A percentile compares a stretch with the other conserved stretches of the same genome.
phyloP scores from a whole-genome alignment of 2,888 invertebrate species.

The Amorpha juglandis region DNA sequence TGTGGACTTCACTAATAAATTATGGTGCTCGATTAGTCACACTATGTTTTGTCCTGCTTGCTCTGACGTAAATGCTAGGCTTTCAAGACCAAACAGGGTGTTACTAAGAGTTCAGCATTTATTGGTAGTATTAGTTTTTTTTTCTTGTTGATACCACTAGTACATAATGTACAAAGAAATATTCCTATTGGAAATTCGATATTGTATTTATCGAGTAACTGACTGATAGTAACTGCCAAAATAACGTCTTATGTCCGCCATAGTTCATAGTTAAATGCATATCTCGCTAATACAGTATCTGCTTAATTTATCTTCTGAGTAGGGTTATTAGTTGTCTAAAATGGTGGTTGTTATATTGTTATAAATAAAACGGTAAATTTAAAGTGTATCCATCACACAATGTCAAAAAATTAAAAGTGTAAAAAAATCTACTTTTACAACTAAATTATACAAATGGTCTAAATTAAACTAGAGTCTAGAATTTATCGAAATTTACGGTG shows the following conservation, averaged over 20 bases:
- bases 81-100: no score
- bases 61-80: no score
- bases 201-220: constrained; percentile 10
- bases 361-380: background rate
- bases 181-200: constrained; percentile 17
- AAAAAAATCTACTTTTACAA: background rate
- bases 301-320: constrained; percentile 1
- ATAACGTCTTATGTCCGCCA: constrained; percentile 9
- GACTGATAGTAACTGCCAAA: constrained; percentile 19
- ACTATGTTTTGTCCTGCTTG: no score
- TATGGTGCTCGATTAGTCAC: no score
- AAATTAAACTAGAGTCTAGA: constrained; percentile 20
- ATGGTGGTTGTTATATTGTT: background rate
- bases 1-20: background rate
- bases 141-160: background rate
- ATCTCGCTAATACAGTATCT: background rate
- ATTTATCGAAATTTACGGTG: constrained; percentile 29
- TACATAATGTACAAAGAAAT: constrained; percentile 9
- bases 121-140: background rate
- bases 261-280: constrained; percentile 6
- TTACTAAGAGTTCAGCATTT: background rate
- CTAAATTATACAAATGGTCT: constrained; percentile 10
- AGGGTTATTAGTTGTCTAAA: background rate
- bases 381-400: constrained; percentile 21
- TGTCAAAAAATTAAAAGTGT: constrained; percentile 5